Evolutionary conservation across 1,140 invertebrate species (phyloP).

Genomic region (Pachyrhynchus sulphureomaculatus): DNA sequence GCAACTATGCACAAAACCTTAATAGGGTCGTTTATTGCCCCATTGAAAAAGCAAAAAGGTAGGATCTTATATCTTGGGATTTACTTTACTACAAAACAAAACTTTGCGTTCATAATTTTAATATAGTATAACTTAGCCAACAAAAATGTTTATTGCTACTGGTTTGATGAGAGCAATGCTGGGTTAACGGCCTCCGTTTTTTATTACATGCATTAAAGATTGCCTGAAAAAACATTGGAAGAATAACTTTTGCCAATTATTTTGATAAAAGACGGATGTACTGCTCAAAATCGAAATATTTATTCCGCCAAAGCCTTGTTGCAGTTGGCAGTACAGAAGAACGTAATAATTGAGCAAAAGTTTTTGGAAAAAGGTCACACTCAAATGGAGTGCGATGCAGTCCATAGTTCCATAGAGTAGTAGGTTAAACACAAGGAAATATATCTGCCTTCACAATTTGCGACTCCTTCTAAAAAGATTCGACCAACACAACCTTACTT

Average conservation of each 20-base stretch:
- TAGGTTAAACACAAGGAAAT: slow-evolving; percentile 32
- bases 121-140: not conserved
- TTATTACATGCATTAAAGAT: slow-evolving; percentile 33
- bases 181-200: slow-evolving; percentile 40
- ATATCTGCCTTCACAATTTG: slow-evolving; percentile 31
- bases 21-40: too few species aligned
- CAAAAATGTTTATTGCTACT: slow-evolving; percentile 38
- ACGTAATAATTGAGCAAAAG: slow-evolving; percentile 30
- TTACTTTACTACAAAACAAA: too few species aligned
- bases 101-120: slow-evolving; percentile 3
- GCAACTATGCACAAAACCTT: too few species aligned
- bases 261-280: slow-evolving; percentile 23
- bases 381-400: slow-evolving; percentile 45
- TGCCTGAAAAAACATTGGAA: slow-evolving; percentile 21
- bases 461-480: slow-evolving; percentile 31
- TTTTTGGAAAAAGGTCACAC: slow-evolving; percentile 44
- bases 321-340: slow-evolving; percentile 9
- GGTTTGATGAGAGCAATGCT: slow-evolving; percentile 46
- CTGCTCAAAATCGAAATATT: slow-evolving; percentile 28
- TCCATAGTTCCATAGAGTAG: slow-evolving; percentile 41
- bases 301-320: slow-evolving; percentile 23
- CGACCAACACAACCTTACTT: slow-evolving; percentile 25
- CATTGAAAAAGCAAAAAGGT: too few species aligned
- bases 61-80: too few species aligned
- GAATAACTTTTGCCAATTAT: not conserved